These are phyloP conservation scores for Melanotaenia parkinsoni DNA, from an alignment of 2,797 vertebrate genomes.

Conservation along the genomic window DNA sequence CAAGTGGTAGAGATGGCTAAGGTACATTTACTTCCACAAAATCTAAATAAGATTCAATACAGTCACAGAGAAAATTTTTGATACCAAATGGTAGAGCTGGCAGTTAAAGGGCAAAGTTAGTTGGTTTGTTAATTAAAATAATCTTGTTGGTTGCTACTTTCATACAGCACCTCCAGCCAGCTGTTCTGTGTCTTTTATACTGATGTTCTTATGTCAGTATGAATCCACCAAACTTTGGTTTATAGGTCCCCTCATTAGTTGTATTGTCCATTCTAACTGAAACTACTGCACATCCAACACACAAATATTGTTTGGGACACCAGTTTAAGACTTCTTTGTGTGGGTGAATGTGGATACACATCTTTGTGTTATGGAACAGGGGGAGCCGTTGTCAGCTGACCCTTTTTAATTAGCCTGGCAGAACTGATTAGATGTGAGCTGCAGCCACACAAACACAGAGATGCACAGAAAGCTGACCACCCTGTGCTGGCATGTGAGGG, in stretches of 20 bases:
- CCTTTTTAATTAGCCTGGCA: slow-evolving; percentile 63
- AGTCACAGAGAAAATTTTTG: no score
- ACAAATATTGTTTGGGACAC: neutral
- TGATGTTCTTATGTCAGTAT: neutral
- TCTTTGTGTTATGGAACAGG: slow-evolving; percentile 14
- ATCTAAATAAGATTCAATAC: no score
- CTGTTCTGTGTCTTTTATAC: neutral
- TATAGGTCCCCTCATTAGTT: neutral
- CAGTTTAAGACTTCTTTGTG: slow-evolving; percentile 19
- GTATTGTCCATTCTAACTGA: neutral
- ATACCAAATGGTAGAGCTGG: no score
- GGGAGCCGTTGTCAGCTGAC: slow-evolving; percentile 42
- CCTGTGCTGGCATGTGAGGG: slow-evolving; percentile 32
- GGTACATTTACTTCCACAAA: no score
- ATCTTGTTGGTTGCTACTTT: no score
- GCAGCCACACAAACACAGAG: slow-evolving; percentile 11
- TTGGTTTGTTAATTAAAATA: no score
- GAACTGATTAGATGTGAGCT: slow-evolving; percentile 54
- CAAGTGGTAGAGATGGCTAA: no score
- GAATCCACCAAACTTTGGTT: neutral
- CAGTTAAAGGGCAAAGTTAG: no score
- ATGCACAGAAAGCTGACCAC: slow-evolving; percentile 9
- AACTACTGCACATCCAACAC: neutral
- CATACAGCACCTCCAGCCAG: neutral
- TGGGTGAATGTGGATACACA: neutral